phyloP scores from a whole-genome alignment of 2,113 vertebrate genomes.

The Hipposideros armiger region DNA sequence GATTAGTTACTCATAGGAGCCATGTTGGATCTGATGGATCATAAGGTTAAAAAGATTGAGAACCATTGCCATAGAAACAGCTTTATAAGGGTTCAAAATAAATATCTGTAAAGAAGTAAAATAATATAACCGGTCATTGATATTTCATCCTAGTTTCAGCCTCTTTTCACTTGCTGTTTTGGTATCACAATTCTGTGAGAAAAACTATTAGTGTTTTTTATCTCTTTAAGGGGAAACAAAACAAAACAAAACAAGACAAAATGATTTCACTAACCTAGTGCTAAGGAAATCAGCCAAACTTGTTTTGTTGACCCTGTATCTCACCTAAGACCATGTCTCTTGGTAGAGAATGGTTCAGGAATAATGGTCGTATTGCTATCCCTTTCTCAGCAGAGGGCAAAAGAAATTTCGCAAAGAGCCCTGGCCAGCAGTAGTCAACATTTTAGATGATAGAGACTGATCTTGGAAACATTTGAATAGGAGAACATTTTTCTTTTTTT shows the following conservation, averaged over 20 bases:
- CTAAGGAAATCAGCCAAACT: background rate
- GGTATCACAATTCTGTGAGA: background rate
- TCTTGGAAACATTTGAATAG: conserved; percentile 25
- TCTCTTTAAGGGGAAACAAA: background rate
- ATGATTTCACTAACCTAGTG: background rate
- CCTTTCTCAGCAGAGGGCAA: background rate
- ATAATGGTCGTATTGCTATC: background rate
- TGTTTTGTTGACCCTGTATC: background rate
- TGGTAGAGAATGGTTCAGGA: background rate
- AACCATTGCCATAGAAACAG: background rate
- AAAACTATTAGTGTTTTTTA: background rate
- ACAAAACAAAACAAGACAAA: background rate
- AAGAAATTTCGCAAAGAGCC: background rate
- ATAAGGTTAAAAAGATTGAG: background rate
- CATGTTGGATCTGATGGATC: background rate
- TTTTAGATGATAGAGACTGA: background rate
- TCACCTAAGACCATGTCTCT: background rate
- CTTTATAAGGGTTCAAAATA: background rate
- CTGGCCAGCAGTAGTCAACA: background rate
- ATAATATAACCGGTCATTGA: background rate
- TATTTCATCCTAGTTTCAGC: background rate
- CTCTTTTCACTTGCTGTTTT: background rate
- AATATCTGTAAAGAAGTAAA: background rate
- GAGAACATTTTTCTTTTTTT: background rate
- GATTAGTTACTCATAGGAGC: background rate